Conservation (phyloP, 2,113 vertebrate genomes). For the Rhynchopsitta pachyrhyncha region DNA sequence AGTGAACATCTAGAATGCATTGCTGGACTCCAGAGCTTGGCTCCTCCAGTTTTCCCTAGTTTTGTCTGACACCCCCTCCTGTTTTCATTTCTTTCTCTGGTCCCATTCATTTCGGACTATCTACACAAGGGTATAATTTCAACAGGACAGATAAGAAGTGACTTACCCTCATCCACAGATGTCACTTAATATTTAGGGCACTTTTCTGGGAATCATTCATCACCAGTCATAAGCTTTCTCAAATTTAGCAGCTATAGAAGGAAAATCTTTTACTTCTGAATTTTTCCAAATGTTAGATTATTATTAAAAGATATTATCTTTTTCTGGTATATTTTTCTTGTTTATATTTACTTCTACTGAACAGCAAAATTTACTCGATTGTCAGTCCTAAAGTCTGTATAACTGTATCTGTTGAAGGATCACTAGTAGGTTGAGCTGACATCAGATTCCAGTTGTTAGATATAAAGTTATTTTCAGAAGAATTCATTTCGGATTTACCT, state of each 20-base stretch:
- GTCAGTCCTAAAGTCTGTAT: background rate
- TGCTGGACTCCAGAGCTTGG: background rate
- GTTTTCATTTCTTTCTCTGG: background rate
- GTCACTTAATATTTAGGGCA: background rate
- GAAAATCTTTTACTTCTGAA: background rate
- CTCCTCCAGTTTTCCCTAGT: background rate
- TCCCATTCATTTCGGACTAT: background rate
- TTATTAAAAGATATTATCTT: background rate
- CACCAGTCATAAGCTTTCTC: background rate
- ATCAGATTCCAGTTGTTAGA: background rate
- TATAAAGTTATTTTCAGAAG: background rate
- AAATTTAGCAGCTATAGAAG: background rate
- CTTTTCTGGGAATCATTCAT: background rate
- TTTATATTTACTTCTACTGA: background rate
- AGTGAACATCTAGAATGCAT: background rate
- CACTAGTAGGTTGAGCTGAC: background rate
- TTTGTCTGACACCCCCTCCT: background rate
- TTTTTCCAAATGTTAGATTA: background rate
- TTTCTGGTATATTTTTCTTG: background rate
- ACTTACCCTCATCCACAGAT: background rate
- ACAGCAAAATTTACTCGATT: background rate
- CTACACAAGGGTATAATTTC: background rate
- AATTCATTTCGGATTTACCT: background rate
- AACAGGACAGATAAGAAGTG: background rate
- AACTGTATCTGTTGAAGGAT: background rate